Evolutionary conservation across 2,888 invertebrate genomes (phyloP).

Genomic region (Leptodirus hochenwartii): DNA sequence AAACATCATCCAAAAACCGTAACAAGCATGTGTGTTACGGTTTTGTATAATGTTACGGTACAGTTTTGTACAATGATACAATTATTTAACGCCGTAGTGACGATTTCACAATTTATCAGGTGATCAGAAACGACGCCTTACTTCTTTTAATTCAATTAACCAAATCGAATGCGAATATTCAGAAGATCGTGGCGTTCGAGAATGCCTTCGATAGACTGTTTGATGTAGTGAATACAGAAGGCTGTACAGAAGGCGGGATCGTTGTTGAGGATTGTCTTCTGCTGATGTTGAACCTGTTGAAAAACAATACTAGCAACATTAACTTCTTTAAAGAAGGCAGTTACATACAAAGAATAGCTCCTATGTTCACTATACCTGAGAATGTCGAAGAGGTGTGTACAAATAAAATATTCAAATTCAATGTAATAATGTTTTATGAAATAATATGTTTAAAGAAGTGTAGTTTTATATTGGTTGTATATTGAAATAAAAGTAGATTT

Average conservation of each 20-base stretch:
- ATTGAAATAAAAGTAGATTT: too few species aligned
- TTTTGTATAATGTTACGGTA: too few species aligned
- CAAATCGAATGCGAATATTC: slow-evolving; percentile 89
- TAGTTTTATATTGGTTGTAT: too few species aligned
- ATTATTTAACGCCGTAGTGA: too few species aligned
- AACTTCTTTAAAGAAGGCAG: slow-evolving; percentile 97
- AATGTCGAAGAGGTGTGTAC: slow-evolving; percentile 51
- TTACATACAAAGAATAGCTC: slow-evolving; percentile 76
- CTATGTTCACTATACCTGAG: slow-evolving; percentile 68
- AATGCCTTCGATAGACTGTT: slow-evolving; percentile 93
- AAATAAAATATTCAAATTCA: too few species aligned
- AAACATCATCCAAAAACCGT: too few species aligned
- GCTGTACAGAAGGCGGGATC: slow-evolving; percentile 87
- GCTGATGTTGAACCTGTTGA: slow-evolving; percentile 79
- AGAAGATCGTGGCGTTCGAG: slow-evolving; percentile 98
- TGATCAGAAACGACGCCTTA: slow-evolving; percentile 87
- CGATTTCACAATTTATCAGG: not conserved
- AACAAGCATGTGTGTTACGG: too few species aligned
- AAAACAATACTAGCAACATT: slow-evolving; percentile 93
- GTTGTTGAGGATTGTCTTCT: slow-evolving; percentile 95
- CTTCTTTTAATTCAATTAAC: slow-evolving; percentile 82
- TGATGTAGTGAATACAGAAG: slow-evolving; percentile 75
- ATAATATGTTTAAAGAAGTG: too few species aligned
- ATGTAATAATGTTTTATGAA: too few species aligned
- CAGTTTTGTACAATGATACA: too few species aligned